A percentile compares a stretch with the other conserved stretches of the same genome.
Conservation (phyloP, 2,888 invertebrate genomes). For the Sabatieria punctata region DNA sequence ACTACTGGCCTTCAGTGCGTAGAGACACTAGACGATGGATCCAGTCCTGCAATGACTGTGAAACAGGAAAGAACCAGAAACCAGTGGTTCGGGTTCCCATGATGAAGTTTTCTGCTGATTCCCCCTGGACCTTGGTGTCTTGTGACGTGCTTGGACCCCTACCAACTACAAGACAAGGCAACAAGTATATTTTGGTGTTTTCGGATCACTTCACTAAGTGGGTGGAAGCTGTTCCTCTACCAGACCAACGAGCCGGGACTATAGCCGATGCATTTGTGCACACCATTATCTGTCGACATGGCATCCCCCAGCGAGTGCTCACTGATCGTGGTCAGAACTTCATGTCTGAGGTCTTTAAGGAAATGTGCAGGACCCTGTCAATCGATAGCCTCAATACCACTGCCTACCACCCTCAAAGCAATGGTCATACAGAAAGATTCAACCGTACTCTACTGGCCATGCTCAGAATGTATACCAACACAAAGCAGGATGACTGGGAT, state of each 20-base stretch:
- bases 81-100: not conserved
- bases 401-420: not conserved
- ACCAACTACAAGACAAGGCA: not conserved
- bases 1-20: not conserved
- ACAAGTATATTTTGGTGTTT: not conserved
- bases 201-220: not conserved
- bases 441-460: not conserved
- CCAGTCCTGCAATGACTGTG: not conserved
- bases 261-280: not conserved
- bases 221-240: not conserved
- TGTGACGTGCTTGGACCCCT: not conserved
- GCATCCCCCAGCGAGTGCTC: not conserved
- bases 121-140: not conserved
- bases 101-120: too few species aligned
- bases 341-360: not conserved
- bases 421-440: not conserved
- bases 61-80: not conserved
- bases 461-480: not conserved
- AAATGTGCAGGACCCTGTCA: not conserved
- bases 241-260: not conserved
- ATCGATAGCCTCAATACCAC: not conserved
- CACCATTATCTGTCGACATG: not conserved
- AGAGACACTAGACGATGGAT: not conserved
- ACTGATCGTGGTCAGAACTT: not conserved
- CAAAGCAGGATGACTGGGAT: not conserved